Evolutionary conservation across 2,888 invertebrate genomes (phyloP).

Genomic region (Ecliptopera silaceata): DNA sequence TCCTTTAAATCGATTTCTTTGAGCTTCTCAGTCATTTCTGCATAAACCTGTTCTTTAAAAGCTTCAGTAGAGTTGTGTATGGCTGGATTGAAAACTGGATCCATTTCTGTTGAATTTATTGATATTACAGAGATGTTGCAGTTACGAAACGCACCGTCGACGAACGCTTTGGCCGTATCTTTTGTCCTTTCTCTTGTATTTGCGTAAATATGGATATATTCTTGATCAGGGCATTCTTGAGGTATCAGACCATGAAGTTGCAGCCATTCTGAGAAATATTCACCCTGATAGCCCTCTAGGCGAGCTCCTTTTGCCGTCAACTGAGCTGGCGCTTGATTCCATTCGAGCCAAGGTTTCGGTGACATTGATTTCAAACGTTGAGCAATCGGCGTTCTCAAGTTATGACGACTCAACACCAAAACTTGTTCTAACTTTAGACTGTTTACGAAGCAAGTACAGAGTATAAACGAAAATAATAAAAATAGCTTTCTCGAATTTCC

Average conservation of each 20-base stretch:
- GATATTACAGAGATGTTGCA: conserved; percentile 53
- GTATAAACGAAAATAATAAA: conserved; percentile 8
- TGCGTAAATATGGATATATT: conserved; percentile 55
- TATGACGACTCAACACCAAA: conserved; percentile 63
- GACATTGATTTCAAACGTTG: conserved; percentile 47
- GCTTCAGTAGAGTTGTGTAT: conserved; percentile 47
- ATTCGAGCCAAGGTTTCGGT: conserved; percentile 53
- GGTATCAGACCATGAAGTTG: conserved; percentile 45
- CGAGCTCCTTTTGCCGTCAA: conserved; percentile 62
- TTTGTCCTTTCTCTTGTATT: conserved; percentile 62
- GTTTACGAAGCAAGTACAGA: not conserved
- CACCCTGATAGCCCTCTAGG: conserved; percentile 63
- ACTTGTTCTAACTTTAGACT: conserved; percentile 47
- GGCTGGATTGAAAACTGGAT: conserved; percentile 57
- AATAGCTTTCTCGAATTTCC: conserved; percentile 11
- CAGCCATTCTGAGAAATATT: conserved; percentile 62
- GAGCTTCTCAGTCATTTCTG: conserved; percentile 56
- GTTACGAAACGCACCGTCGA: conserved; percentile 52
- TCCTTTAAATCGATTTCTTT: conserved; percentile 44
- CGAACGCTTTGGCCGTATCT: conserved; percentile 59
- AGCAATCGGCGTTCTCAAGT: conserved; percentile 59
- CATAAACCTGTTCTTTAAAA: conserved; percentile 41
- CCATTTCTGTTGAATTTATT: conserved; percentile 46
- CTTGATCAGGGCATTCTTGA: conserved; percentile 49
- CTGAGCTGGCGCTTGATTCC: conserved; percentile 48